A percentile compares a stretch with the other conserved stretches of the same genome.
Evolutionary conservation across 2,888 invertebrate species (phyloP).

Genomic region (Cerastoderma edule): DNA sequence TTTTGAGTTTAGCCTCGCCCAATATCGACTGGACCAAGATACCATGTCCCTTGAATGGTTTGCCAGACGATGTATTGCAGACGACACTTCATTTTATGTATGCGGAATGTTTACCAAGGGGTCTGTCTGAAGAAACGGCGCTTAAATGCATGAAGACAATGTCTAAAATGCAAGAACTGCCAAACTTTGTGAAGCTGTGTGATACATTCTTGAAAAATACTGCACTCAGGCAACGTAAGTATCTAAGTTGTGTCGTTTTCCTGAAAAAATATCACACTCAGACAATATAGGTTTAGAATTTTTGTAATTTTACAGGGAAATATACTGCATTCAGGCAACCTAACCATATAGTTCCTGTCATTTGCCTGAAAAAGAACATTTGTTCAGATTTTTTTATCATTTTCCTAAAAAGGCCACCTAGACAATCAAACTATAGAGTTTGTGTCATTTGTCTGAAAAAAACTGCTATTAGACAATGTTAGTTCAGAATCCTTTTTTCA

Average conservation of each 20-base stretch:
- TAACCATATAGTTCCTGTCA: too few species aligned
- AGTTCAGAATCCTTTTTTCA: too few species aligned
- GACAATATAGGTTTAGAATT: neutral
- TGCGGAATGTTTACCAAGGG: slow-evolving; percentile 87
- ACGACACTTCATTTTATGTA: slow-evolving; percentile 88
- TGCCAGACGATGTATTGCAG: slow-evolving; percentile 87
- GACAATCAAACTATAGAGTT: too few species aligned
- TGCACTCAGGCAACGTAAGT: slow-evolving; percentile 88
- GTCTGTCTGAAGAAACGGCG: slow-evolving; percentile 87
- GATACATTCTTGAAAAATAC: slow-evolving; percentile 87
- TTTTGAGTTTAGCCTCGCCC: slow-evolving; percentile 86
- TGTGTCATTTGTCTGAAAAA: too few species aligned
- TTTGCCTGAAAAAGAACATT: neutral
- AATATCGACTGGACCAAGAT: slow-evolving; percentile 85
- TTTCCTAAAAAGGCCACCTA: neutral
- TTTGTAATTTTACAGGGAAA: neutral
- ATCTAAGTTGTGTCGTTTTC: neutral
- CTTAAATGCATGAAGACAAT: slow-evolving; percentile 85
- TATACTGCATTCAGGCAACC: neutral
- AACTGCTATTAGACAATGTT: too few species aligned
- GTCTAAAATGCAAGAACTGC: slow-evolving; percentile 85
- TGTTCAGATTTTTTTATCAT: neutral
- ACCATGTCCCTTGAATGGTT: slow-evolving; percentile 85
- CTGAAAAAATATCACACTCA: too few species aligned
- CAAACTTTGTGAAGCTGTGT: slow-evolving; percentile 86